Percentiles rank a stretch among this genome's conserved stretches.
Conservation (phyloP, 2,888 invertebrate genomes). For the Loripinus fragilis region DNA sequence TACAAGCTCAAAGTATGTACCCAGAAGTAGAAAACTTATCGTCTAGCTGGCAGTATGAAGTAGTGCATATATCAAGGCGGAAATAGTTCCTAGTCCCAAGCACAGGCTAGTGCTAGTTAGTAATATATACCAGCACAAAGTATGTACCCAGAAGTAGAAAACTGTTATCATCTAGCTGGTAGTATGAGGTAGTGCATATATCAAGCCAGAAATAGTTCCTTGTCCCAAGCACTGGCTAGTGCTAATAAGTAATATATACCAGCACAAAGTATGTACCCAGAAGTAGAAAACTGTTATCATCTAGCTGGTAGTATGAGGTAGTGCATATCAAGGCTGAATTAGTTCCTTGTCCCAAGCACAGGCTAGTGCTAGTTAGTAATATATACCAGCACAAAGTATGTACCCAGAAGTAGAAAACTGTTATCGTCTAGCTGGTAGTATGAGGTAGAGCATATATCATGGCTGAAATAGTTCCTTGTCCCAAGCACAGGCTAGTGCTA, state of each 20-base stretch:
- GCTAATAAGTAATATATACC: background rate
- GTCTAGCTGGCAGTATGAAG: no score
- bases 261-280: background rate
- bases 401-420: background rate
- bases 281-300: background rate
- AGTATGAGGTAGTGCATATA: background rate
- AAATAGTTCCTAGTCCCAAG: background rate
- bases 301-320: background rate
- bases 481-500: slow-evolving; percentile 4
- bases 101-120: background rate
- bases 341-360: background rate
- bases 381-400: background rate
- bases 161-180: background rate
- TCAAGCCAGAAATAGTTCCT: background rate
- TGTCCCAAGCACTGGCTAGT: background rate
- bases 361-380: slow-evolving; percentile 1
- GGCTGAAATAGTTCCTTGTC: background rate
- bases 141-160: background rate
- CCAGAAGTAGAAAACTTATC: background rate
- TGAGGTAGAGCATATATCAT: no score
- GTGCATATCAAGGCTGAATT: background rate
- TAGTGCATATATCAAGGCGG: no score
- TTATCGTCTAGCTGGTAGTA: background rate
- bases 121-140: slow-evolving; percentile 3
- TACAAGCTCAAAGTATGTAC: background rate